Conservation (phyloP, 35 echinoderm and acorn worm species). For the Apostichopus californicus region DNA sequence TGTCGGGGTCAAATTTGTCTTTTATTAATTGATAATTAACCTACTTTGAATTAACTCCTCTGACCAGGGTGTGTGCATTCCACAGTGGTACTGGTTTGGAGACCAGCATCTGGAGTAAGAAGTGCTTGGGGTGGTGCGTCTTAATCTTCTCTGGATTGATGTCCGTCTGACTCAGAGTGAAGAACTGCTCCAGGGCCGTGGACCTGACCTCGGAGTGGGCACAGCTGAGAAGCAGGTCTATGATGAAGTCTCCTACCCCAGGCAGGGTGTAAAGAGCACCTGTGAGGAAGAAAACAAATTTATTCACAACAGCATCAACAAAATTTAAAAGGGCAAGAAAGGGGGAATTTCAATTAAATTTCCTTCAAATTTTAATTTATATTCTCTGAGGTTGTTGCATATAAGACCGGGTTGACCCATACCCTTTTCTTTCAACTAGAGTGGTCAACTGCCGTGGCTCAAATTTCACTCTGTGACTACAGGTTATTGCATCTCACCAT, state of each 20-base stretch:
- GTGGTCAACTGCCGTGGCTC: too few species aligned
- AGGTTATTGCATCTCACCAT: too few species aligned
- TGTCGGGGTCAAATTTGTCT: too few species aligned
- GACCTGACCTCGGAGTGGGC: constrained; percentile 75
- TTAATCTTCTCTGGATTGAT: constrained; percentile 58
- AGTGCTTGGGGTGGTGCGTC: constrained; percentile 78
- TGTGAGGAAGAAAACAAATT: neutral
- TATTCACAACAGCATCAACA: too few species aligned
- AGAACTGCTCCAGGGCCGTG: constrained; percentile 90
- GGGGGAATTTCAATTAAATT: neutral
- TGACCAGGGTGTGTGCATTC: constrained; percentile 85
- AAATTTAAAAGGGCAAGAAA: too few species aligned
- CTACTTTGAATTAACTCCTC: constrained; percentile 89
- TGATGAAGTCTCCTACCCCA: constrained; percentile 92
- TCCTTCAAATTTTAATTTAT: too few species aligned
- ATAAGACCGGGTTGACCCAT: too few species aligned
- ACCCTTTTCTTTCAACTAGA: too few species aligned
- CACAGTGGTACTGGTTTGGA: constrained; percentile 86
- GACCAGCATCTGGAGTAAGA: constrained; percentile 79
- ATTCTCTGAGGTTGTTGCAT: too few species aligned
- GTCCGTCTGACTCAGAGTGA: constrained; percentile 75
- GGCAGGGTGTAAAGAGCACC: constrained; percentile 88
- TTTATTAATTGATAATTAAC: neutral
- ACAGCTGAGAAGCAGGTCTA: constrained; percentile 83
- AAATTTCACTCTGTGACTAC: too few species aligned